These are phyloP conservation scores for Anguilla obscura DNA, from an alignment of 2,797 vertebrate species.

Conservation along the genomic window DNA sequence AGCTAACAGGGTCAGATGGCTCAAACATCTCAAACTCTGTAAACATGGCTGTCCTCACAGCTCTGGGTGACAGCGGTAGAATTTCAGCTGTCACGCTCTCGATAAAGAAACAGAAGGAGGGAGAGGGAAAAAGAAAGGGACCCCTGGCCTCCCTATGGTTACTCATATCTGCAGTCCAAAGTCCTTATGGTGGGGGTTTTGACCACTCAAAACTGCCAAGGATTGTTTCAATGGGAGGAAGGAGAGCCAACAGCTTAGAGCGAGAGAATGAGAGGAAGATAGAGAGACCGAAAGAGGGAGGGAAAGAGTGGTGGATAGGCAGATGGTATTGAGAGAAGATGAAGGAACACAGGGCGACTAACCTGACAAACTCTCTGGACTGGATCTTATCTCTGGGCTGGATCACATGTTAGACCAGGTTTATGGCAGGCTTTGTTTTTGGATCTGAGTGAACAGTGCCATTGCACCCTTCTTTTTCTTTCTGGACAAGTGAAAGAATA, in stretches of 20 bases:
- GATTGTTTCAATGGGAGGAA: conserved; percentile 68
- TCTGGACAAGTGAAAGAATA: neutral
- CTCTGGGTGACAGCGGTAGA: neutral
- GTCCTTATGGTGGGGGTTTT: conserved; percentile 58
- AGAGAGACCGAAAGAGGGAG: conserved; percentile 47
- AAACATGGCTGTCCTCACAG: conserved; percentile 24
- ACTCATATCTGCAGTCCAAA: conserved; percentile 66
- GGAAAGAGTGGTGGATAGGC: neutral
- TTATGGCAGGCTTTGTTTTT: neutral
- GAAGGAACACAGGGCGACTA: neutral
- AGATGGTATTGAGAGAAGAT: neutral
- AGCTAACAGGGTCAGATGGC: neutral
- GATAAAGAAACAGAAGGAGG: conserved; percentile 23
- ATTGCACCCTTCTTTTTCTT: neutral
- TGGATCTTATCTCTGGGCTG: neutral
- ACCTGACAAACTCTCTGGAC: neutral
- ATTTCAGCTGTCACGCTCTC: conserved; percentile 5
- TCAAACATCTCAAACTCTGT: neutral
- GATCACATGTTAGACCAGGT: neutral
- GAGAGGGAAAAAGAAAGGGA: conserved; percentile 9
- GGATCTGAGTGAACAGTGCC: neutral
- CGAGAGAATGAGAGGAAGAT: conserved; percentile 52
- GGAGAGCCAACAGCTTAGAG: conserved; percentile 37
- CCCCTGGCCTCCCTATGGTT: conserved; percentile 67
- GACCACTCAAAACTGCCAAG: conserved; percentile 58